A percentile compares a stretch with the other conserved stretches of the same genome.
phyloP scores from a whole-genome alignment of 2,797 vertebrate genomes.

The Manis pentadactyla region DNA sequence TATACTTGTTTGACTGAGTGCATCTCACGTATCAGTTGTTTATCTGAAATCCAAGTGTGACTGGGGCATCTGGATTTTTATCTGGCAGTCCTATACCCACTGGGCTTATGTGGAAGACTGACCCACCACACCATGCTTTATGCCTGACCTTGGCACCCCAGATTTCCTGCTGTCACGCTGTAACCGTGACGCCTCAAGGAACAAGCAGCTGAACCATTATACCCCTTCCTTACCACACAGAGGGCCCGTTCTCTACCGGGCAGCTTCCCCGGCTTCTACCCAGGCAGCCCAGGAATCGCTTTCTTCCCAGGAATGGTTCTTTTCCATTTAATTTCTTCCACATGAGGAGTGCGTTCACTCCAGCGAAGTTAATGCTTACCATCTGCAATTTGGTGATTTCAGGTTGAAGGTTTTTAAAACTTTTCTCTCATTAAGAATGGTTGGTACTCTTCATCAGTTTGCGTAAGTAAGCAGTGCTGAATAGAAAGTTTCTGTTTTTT shows the following conservation, averaged over 20 bases:
- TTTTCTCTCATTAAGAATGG: not conserved
- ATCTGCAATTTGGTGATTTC: not conserved
- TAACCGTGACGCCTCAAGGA: not conserved
- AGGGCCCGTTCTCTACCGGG: not conserved
- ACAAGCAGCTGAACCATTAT: rapidly evolving
- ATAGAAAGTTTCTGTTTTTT: not conserved
- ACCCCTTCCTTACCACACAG: not conserved
- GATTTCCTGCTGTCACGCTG: not conserved
- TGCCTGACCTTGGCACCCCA: rapidly evolving
- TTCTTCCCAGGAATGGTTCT: not conserved
- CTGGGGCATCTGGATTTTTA: not conserved
- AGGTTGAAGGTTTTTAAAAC: not conserved
- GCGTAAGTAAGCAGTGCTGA: not conserved
- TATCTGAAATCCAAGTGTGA: not conserved
- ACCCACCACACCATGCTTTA: rapidly evolving
- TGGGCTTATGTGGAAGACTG: not conserved
- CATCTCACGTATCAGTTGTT: not conserved
- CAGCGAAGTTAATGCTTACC: not conserved
- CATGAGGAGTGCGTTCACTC: not conserved
- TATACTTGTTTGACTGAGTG: not conserved
- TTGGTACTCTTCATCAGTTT: not conserved
- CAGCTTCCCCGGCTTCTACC: rapidly evolving
- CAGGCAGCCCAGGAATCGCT: not conserved
- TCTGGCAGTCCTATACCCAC: not conserved
- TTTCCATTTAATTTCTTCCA: not conserved